Evolutionary conservation across 2,113 vertebrate genomes (phyloP).

Genomic region (Atractosteus spatula): DNA sequence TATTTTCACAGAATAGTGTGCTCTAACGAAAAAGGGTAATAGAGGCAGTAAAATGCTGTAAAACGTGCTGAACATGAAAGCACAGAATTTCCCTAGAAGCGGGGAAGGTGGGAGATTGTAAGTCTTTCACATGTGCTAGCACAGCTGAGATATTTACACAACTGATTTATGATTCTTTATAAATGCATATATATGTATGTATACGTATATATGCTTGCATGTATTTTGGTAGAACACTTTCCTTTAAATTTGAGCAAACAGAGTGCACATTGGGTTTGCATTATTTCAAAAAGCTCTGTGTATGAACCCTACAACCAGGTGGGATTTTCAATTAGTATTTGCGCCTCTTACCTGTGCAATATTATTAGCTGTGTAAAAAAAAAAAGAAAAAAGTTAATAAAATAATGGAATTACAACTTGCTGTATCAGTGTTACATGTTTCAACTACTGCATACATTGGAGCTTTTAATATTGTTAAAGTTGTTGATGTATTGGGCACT

Average conservation of each 20-base stretch:
- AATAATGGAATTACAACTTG: conserved; percentile 28
- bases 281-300: conserved; percentile 21
- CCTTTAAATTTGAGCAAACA: conserved; percentile 23
- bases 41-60: too few relatives aligned
- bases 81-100: background rate
- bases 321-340: conserved; percentile 29
- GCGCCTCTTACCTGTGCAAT: conserved; percentile 44
- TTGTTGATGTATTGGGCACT: conserved; percentile 42
- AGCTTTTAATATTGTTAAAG: conserved; percentile 37
- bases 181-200: conserved; percentile 18
- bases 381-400: conserved; percentile 1
- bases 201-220: conserved; percentile 10
- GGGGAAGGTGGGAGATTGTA: background rate
- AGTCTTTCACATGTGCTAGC: background rate
- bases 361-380: conserved; percentile 42
- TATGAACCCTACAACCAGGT: conserved; percentile 23
- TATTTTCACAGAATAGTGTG: too few relatives aligned
- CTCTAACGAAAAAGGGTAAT: too few relatives aligned
- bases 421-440: conserved; percentile 47
- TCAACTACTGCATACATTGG: conserved; percentile 42
- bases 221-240: conserved; percentile 8
- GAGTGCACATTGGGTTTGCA: conserved; percentile 18
- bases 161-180: conserved; percentile 11
- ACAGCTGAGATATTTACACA: conserved; percentile 23
- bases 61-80: background rate